These are phyloP conservation scores for Myripristis murdjan DNA, from an alignment of 2,797 vertebrate species.

Conservation along the genomic window DNA sequence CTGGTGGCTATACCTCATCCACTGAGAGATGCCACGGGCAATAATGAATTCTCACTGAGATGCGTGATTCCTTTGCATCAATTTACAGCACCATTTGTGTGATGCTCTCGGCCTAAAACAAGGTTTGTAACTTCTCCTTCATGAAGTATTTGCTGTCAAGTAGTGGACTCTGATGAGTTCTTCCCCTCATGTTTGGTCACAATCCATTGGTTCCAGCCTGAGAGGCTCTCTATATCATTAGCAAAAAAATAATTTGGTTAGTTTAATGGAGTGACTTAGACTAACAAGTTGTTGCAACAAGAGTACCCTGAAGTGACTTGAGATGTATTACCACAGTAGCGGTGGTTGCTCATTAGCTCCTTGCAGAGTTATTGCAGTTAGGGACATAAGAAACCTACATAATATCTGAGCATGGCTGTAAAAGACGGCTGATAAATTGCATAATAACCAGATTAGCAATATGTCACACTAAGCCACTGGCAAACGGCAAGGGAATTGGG, in stretches of 20 bases:
- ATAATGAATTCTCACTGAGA: constrained; percentile 63
- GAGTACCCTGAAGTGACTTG: constrained; percentile 81
- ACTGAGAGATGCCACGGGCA: constrained; percentile 65
- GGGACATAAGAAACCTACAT: constrained; percentile 81
- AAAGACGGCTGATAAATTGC: constrained; percentile 86
- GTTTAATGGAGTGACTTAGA: constrained; percentile 84
- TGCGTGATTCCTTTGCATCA: constrained; percentile 47
- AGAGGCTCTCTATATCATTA: constrained; percentile 75
- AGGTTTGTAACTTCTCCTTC: constrained; percentile 40
- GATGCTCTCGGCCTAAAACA: constrained; percentile 34
- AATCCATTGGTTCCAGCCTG: constrained; percentile 72
- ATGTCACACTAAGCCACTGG: constrained; percentile 87
- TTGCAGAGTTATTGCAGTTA: constrained; percentile 81
- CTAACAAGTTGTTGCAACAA: constrained; percentile 85
- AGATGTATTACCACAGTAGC: constrained; percentile 75
- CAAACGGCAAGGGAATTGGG: constrained; percentile 83
- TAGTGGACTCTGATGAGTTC: constrained; percentile 44
- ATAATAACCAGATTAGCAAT: constrained; percentile 88
- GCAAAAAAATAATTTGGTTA: constrained; percentile 79
- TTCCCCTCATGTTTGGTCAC: constrained; percentile 63
- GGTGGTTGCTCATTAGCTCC: constrained; percentile 81
- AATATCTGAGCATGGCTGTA: constrained; percentile 78
- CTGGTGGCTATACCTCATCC: constrained; percentile 65
- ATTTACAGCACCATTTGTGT: constrained; percentile 31
- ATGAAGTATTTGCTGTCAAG: constrained; percentile 55